Evolutionary conservation across 1,140 invertebrate species (phyloP).

Genomic region (Neodiprion pinetum): DNA sequence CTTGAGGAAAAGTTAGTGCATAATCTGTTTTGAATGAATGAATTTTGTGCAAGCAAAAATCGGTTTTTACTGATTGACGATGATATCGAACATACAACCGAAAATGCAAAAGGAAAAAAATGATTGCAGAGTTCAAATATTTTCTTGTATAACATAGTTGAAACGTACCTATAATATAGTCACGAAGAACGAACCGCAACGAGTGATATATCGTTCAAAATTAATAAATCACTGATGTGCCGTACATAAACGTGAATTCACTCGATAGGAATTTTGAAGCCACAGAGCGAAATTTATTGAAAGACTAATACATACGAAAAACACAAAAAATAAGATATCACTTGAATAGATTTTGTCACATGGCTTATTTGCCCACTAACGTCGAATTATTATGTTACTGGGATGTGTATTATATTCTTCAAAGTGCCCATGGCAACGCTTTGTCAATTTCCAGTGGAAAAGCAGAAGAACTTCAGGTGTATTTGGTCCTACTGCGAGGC

Average conservation of each 20-base stretch:
- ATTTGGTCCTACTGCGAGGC: too few species aligned
- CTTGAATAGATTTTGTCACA: conserved; percentile 52
- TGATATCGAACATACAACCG: too few species aligned
- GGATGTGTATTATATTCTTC: conserved; percentile 18
- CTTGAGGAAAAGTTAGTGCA: too few species aligned
- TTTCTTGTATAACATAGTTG: background rate
- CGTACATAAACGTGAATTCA: conserved; percentile 16
- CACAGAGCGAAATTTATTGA: conserved; percentile 24
- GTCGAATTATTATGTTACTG: conserved; percentile 20
- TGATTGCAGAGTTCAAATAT: too few species aligned
- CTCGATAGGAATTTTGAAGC: conserved; percentile 28
- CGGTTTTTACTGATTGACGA: too few species aligned
- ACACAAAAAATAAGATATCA: conserved; percentile 37
- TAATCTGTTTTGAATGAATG: too few species aligned
- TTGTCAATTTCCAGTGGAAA: background rate
- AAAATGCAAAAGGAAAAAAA: too few species aligned
- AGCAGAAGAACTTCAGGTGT: too few species aligned
- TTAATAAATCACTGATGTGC: background rate
- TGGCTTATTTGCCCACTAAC: conserved; percentile 37
- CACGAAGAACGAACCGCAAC: background rate
- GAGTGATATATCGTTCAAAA: too few species aligned
- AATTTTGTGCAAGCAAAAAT: too few species aligned
- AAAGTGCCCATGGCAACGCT: conserved; percentile 39
- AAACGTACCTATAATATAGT: background rate
- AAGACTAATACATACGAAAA: conserved; percentile 36